Evolutionary conservation across 2,888 invertebrate genomes (phyloP).

Genomic region (Flabesymbios commensalis): DNA sequence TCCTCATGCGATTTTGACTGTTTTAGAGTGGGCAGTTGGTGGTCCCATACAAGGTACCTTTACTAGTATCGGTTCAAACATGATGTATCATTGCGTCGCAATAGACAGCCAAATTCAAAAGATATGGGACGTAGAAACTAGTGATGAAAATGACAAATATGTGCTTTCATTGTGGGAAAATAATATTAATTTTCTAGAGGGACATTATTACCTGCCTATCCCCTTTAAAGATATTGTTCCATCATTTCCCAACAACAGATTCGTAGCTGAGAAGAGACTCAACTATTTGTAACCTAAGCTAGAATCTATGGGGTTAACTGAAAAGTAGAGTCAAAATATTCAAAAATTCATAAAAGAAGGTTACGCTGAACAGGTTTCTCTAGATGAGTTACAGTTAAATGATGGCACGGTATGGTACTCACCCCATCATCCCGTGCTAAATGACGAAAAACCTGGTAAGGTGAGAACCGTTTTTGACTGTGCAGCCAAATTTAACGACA

Average conservation of each 20-base stretch:
- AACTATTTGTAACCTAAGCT: background rate
- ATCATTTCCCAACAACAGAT: conserved; percentile 13
- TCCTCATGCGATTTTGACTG: conserved; percentile 3
- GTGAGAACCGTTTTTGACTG: conserved; percentile 15
- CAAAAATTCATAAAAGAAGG: background rate
- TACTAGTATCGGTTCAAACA: background rate
- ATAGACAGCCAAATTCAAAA: conserved; percentile 1
- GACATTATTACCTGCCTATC: conserved; percentile 6
- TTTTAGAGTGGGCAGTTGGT: conserved; percentile 2
- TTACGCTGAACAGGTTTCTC: background rate
- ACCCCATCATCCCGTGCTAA: conserved; percentile 28
- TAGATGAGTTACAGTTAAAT: background rate
- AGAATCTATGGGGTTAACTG: background rate
- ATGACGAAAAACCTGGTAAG: conserved; percentile 11
- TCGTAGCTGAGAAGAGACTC: background rate
- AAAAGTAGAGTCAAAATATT: background rate
- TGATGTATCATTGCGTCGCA: too few species aligned
- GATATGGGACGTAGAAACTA: background rate
- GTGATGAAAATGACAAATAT: background rate
- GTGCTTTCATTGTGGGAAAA: background rate
- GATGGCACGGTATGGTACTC: conserved; percentile 17
- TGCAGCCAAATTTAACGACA: conserved; percentile 1
- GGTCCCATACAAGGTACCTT: background rate
- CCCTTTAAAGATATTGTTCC: background rate
- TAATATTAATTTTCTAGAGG: background rate